Percentiles rank a stretch among this genome's conserved stretches.
phyloP scores from a whole-genome alignment of 2,888 invertebrate species.

The Macrophya alboannulata region DNA sequence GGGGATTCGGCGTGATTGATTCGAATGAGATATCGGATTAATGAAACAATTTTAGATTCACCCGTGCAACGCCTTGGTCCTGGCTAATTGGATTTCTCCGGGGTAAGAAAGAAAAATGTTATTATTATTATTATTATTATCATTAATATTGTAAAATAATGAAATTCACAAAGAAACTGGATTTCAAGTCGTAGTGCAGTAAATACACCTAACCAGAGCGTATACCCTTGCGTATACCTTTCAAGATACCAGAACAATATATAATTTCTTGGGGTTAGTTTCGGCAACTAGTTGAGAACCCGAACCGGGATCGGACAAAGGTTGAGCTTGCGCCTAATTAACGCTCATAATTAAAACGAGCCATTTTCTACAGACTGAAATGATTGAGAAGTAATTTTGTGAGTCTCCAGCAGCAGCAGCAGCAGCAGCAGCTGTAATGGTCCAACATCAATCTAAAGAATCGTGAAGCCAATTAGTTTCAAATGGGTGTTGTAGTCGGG shows the following conservation, averaged over 20 bases:
- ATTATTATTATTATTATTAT: not conserved
- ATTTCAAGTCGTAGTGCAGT: not conserved
- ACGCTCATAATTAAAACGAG: not conserved
- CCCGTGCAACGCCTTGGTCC: not conserved
- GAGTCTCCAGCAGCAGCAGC: not conserved
- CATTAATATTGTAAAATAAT: not conserved
- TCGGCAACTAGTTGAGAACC: not conserved
- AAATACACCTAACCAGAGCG: not conserved
- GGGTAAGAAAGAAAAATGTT: not conserved
- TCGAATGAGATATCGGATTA: not conserved
- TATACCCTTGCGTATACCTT: not conserved
- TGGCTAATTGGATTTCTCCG: not conserved
- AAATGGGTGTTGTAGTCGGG: not conserved
- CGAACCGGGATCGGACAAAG: not conserved
- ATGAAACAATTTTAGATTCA: slow-evolving; percentile 18
- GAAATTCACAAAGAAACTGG: not conserved
- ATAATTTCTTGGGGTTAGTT: not conserved
- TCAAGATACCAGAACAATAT: not conserved
- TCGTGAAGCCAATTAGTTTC: not conserved
- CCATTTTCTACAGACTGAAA: not conserved
- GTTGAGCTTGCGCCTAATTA: slow-evolving; percentile 16
- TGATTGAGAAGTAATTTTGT: not conserved
- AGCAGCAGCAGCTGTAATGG: not conserved
- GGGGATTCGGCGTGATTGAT: slow-evolving; percentile 12
- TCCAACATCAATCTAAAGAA: not conserved